Evolutionary conservation across 2,797 vertebrate species (phyloP).

Genomic region (Cossypha dichroa): DNA sequence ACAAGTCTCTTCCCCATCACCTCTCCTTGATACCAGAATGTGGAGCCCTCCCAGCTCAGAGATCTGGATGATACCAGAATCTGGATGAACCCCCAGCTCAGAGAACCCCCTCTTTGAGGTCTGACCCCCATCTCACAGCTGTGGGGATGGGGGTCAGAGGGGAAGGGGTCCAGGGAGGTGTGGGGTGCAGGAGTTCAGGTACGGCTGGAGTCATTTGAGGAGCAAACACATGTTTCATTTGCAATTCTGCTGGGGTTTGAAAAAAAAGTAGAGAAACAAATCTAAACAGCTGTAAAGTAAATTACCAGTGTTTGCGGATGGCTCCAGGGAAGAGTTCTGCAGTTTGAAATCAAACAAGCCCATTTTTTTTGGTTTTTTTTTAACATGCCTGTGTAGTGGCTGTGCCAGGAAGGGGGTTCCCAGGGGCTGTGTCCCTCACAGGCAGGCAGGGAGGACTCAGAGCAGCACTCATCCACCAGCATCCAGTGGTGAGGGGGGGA

Average conservation of each 20-base stretch:
- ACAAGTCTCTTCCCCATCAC: background rate
- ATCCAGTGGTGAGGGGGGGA: background rate
- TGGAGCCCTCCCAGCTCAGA: background rate
- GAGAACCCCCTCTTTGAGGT: background rate
- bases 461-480: background rate
- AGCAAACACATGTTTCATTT: constrained; percentile 27
- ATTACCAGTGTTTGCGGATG: constrained; percentile 57
- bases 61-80: background rate
- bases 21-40: background rate
- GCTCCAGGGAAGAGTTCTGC: constrained; percentile 60
- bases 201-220: background rate
- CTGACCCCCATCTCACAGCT: background rate
- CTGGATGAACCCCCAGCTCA: background rate
- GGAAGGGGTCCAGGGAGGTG: background rate
- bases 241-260: constrained; percentile 21
- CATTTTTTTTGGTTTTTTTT: background rate
- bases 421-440: fast-evolving
- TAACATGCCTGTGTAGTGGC: background rate
- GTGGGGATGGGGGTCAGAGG: background rate
- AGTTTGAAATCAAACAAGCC: constrained; percentile 53
- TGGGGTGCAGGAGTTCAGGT: background rate
- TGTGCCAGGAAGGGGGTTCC: background rate
- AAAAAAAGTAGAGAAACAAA: constrained; percentile 38
- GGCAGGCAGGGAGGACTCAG: background rate
- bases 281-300: constrained; percentile 68